These are phyloP conservation scores for Masticophis lateralis DNA, from an alignment of 2,797 vertebrate species.

Conservation along the genomic window DNA sequence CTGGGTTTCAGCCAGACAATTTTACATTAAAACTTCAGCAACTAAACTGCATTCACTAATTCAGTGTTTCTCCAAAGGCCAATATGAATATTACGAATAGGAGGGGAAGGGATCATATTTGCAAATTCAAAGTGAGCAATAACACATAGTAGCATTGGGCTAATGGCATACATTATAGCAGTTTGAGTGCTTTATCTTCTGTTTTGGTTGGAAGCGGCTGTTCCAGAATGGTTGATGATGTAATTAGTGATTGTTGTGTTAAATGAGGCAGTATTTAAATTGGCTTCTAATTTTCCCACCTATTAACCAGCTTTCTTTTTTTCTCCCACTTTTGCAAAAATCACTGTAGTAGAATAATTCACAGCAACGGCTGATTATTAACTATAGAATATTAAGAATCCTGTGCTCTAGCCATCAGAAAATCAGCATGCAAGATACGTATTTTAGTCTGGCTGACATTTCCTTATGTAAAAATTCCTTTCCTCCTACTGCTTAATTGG, in stretches of 20 bases:
- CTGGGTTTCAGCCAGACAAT: not conserved
- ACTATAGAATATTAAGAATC: slow-evolving; percentile 10
- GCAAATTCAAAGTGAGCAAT: slow-evolving; percentile 44
- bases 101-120: slow-evolving; percentile 57
- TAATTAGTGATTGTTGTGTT: slow-evolving; percentile 84
- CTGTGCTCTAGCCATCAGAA: slow-evolving; percentile 3
- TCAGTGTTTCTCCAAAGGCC: slow-evolving; percentile 48
- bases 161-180: slow-evolving; percentile 59
- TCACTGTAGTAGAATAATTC: slow-evolving; percentile 72
- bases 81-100: slow-evolving; percentile 42
- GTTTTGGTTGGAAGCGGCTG: slow-evolving; percentile 63
- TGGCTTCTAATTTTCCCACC: slow-evolving; percentile 86
- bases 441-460: not conserved
- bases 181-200: slow-evolving; percentile 40
- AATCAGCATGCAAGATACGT: slow-evolving; percentile 1
- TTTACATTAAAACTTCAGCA: slow-evolving; percentile 15
- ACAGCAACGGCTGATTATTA: slow-evolving; percentile 78
- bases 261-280: slow-evolving; percentile 87
- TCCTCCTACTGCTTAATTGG: not conserved
- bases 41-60: not conserved
- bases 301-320: slow-evolving; percentile 76
- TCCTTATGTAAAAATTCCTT: not conserved
- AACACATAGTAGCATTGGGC: slow-evolving; percentile 60
- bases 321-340: slow-evolving; percentile 48
- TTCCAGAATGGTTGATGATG: slow-evolving; percentile 77